Percentiles rank a stretch among this genome's conserved stretches.
These are phyloP conservation scores for Laticauda laticaudata DNA, from an alignment of 2,113 vertebrate species.

Conservation along the genomic window DNA sequence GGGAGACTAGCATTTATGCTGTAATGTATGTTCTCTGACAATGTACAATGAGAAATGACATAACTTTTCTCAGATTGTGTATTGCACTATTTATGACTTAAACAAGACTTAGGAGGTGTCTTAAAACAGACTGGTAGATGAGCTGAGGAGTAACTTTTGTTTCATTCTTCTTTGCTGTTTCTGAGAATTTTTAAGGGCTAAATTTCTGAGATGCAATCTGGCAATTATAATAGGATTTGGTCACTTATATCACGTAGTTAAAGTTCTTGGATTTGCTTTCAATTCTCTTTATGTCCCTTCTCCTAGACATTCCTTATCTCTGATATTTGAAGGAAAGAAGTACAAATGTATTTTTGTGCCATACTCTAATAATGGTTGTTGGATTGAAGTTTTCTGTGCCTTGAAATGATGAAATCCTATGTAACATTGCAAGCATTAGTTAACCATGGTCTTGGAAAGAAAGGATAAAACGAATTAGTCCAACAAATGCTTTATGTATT, in stretches of 20 bases:
- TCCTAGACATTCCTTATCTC: not conserved
- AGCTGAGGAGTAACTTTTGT: not conserved
- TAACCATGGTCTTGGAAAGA: slow-evolving; percentile 18
- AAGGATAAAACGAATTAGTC: slow-evolving; percentile 7
- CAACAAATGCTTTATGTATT: slow-evolving; percentile 50
- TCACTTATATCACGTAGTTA: not conserved
- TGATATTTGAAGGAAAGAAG: not conserved
- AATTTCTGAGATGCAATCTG: not conserved
- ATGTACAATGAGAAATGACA: not conserved
- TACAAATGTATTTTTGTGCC: not conserved
- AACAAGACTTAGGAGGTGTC: not conserved
- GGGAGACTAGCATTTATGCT: not conserved
- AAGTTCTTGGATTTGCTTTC: not conserved
- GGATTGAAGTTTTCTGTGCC: not conserved
- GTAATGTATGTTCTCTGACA: not conserved
- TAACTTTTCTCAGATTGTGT: not conserved
- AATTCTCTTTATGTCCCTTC: not conserved
- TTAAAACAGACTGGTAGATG: not conserved
- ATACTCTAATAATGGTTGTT: not conserved
- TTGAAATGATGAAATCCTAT: not conserved
- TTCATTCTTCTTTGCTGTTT: not conserved
- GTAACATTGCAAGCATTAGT: not conserved
- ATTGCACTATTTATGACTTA: not conserved
- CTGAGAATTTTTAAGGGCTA: not conserved
- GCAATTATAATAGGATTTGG: not conserved